Conservation (phyloP, 2,888 invertebrate genomes). For the Beris morrisii region DNA sequence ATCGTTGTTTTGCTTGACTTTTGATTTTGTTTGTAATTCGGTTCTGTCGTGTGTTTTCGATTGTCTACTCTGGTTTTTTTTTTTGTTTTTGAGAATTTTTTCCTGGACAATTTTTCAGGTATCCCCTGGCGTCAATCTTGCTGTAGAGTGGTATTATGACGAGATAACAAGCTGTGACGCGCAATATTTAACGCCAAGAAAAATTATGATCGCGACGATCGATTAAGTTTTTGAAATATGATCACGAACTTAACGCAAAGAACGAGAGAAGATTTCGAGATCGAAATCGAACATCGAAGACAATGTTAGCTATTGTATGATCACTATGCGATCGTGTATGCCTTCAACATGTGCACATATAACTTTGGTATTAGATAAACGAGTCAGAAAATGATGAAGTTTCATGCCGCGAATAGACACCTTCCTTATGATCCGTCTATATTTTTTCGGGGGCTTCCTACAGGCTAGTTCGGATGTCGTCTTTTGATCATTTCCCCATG, state of each 20-base stretch:
- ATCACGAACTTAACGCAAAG: conserved; percentile 42
- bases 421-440: conserved; percentile 15
- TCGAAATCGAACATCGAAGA: conserved; percentile 25
- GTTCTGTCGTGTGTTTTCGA: conserved; percentile 16
- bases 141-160: conserved; percentile 39
- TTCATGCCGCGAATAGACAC: conserved; percentile 27
- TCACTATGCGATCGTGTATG: conserved; percentile 16
- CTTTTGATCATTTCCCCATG: conserved; percentile 21
- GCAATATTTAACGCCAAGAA: conserved; percentile 52
- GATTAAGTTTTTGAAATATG: conserved; percentile 47
- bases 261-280: conserved; percentile 15
- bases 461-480: conserved; percentile 17
- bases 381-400: conserved; percentile 29
- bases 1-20: conserved; percentile 3
- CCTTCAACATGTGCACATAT: conserved; percentile 5
- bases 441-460: conserved; percentile 20
- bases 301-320: conserved; percentile 25
- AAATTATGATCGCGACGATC: conserved; percentile 50
- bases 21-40: neutral
- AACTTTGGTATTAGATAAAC: conserved; percentile 16
- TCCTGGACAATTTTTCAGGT: conserved; percentile 21
- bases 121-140: conserved; percentile 40
- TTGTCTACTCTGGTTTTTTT: conserved; percentile 18
- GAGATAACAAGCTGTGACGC: conserved; percentile 48
- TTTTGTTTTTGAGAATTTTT: conserved; percentile 1